phyloP scores from a whole-genome alignment of 1,140 invertebrate species.

The Drosophila insularis region DNA sequence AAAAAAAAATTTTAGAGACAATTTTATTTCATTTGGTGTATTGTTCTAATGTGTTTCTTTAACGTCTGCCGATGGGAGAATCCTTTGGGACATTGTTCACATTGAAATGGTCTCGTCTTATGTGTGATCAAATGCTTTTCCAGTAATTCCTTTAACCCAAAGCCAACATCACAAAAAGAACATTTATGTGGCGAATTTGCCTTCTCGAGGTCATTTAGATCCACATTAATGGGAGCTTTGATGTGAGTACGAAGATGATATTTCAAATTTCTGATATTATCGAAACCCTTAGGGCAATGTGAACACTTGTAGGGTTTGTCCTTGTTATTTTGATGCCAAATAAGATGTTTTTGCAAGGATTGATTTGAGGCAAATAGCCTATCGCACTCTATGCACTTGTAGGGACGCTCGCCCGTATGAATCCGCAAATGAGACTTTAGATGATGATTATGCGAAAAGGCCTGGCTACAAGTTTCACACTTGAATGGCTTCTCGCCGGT shows the following conservation, averaged over 20 bases:
- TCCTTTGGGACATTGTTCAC: constrained; percentile 27
- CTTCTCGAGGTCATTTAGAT: background rate
- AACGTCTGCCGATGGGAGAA: constrained; percentile 17
- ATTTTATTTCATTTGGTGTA: background rate
- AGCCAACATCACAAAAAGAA: constrained; percentile 29
- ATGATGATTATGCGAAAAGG: constrained; percentile 40
- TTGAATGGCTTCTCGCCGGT: constrained; percentile 36
- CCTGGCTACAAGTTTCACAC: constrained; percentile 32
- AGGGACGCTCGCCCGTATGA: constrained; percentile 47
- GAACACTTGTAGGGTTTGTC: constrained; percentile 25
- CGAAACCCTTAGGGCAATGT: constrained; percentile 35
- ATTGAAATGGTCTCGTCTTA: constrained; percentile 24
- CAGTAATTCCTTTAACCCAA: constrained; percentile 23
- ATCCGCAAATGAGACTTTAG: constrained; percentile 36
- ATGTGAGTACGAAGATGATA: constrained; percentile 23
- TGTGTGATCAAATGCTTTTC: constrained; percentile 36
- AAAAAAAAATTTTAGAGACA: background rate
- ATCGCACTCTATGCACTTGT: constrained; percentile 31
- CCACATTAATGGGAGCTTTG: background rate
- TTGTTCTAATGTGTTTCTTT: background rate
- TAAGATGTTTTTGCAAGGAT: constrained; percentile 33
- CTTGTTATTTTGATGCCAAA: constrained; percentile 32
- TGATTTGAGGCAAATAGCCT: constrained; percentile 43
- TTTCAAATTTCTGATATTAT: constrained; percentile 12
- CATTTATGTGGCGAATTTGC: constrained; percentile 11